These are phyloP conservation scores for Leptopilina boulardi DNA, from an alignment of 1,140 invertebrate genomes.

Conservation along the genomic window DNA sequence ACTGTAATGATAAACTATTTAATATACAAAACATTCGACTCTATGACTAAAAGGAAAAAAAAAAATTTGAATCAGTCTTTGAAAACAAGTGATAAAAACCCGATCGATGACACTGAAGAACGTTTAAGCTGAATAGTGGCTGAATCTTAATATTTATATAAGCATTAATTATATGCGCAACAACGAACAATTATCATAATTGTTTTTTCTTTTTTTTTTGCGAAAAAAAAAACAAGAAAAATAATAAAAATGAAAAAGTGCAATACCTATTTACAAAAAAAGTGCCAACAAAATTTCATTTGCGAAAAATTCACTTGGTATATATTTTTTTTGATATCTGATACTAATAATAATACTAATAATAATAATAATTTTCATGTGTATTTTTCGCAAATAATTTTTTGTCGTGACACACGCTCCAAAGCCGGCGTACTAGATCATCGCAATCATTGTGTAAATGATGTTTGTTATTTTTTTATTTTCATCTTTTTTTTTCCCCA, in stretches of 20 bases:
- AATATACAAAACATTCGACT: constrained; percentile 30
- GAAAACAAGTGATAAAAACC: constrained; percentile 43
- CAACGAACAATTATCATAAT: constrained; percentile 42
- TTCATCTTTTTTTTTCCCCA: constrained; percentile 54
- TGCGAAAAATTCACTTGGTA: not conserved
- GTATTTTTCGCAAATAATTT: not conserved
- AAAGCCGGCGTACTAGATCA: constrained; percentile 75
- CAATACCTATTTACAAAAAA: constrained; percentile 49
- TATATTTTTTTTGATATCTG: not conserved
- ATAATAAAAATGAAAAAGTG: constrained; percentile 3
- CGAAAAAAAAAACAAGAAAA: not conserved
- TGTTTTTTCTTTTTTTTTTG: not conserved
- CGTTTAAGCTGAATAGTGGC: constrained; percentile 10
- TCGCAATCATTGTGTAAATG: constrained; percentile 63
- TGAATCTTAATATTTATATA: not conserved
- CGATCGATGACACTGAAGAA: constrained; percentile 41
- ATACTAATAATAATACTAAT: not conserved
- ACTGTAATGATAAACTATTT: constrained; percentile 10
- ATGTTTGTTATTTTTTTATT: constrained; percentile 44
- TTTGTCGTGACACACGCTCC: constrained; percentile 37
- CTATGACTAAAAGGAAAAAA: constrained; percentile 11
- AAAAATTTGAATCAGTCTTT: constrained; percentile 58
- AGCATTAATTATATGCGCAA: constrained; percentile 23
- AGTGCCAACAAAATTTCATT: constrained; percentile 17
- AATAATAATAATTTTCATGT: not conserved